Evolutionary conservation across 2,113 vertebrate species (phyloP), one percentile per base, ranked within the genome.

Genomic region (Anguilla japonica): DNA sequence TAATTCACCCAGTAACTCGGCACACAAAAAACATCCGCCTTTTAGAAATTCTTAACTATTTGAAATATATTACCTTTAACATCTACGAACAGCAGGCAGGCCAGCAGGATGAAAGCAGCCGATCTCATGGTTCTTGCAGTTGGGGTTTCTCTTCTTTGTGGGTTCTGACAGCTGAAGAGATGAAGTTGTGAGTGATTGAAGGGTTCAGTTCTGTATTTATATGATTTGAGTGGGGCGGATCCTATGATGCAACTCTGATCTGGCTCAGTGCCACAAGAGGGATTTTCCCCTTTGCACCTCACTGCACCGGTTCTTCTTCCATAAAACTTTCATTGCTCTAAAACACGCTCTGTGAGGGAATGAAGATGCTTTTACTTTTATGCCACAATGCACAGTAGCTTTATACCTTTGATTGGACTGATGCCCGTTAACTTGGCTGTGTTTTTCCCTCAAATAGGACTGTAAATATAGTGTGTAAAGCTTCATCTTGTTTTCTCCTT

Each of bases 1-100:
- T 1, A 3, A 46, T 46, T 46, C 43, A 6, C 43, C 43, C 4
- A 46, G 43, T 3, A 46, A 46, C 43, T 46, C 34, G 34, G 34
- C 34, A 34, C 34, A 34, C 34, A 34, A 34, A n/a, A 34, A 34
- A 34, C 34, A 34, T 46, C 2, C 43, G 5, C 43, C 8, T 46
- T 46, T 46, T 46, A 46, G 43, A 46, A 46, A 46, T 46, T 75
- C n/a, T 29, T 8, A 5, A 16, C 39, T 16, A 22, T 41, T 41
- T 22, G 71, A 75, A 46, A 40, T 43, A 18, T 40, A 29, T 82
- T 86, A 86, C 85, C 85, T 71, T 71, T 41, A 39, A 82, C 57
- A 14, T 71, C 20, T 39, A 43, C 81, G 18, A 83, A 3, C 57
- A 87, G 81, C 80, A 87, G 26, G 29, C 80, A 67, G 85, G 85